Evolutionary conservation across 2,888 invertebrate species (phyloP), one percentile per base, ranked within the genome.

Genomic region (Hirtodrosophila confusa): DNA sequence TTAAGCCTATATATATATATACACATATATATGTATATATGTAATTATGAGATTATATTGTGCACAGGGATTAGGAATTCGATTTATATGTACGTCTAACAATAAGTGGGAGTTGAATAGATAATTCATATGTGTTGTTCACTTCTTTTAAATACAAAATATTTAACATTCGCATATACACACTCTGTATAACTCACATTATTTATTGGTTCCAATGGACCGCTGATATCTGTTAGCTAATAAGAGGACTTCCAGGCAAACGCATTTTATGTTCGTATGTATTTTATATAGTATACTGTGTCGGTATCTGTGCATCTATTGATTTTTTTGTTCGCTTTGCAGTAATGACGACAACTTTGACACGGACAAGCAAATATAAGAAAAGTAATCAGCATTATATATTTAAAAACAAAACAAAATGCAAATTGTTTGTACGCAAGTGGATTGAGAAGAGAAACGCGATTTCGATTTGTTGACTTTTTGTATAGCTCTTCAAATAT

Each of bases 71-170:
- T 51, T 50, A 44, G 17, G 50, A 41, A 47, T 53, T 40, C 33
- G 37, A 35, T 49, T 49, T 31, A 43, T 53, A 27, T 24, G 31
- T 47, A 45, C 10, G 29, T 49, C 41, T 67, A 80, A 80, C 84
- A 74, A 66, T 74, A 74, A 61, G 54, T 70, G 57, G 54, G 48
- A 51, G 40, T 31, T 43, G 33, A 48, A 24, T 50, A 47, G 40
- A 41, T 71, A 47, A 80, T 80, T 80, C 85, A 80, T 80, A 85
- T 85, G 86, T 86, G 58, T 86, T 57, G 56, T 77, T 75, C 57
- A 50, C 35, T 63, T 17, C 17, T 10, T 55, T 10, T 35, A 70
- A 77, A 78, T 80, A 77, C 56, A 72, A 84, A 80, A 87, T 80
- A 80, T 75, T 86, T 67, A 80, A 80, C 80, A 83, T 72, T 71